Base-by-base conservation (phyloP, 2,888 invertebrate species). In the Xestia c-nigrum region DNA sequence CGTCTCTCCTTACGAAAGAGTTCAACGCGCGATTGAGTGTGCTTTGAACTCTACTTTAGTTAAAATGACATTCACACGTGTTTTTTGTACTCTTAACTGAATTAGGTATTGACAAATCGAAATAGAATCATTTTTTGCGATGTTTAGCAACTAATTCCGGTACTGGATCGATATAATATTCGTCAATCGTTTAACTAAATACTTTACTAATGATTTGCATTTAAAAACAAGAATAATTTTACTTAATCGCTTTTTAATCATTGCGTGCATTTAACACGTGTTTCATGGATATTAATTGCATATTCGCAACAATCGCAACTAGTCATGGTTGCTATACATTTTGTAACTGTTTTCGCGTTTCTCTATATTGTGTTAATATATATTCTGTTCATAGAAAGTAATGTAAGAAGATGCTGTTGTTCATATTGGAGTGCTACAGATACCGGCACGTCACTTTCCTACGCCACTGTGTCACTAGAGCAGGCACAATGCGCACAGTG, bases 11-110 rank as follows among this genome's bases (percentile, higher is more conserved):
- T 86, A 90, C 84, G 88, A 88, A 91, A 94, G 94, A 94, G 91
- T 92, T 94, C 91, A 94, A 94, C 94, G 94, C 91, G 94, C 92
- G 90, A 85, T 69, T 71, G 61, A 76, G 78, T 61, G 74, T 68
- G 52, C 57, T 72, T 12, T 81, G 75, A 70, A 77, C 77, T 81
- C 38, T 40, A 71, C 47, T 38, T 59, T 40, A 24, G n/a, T 64
- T n/a, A 64, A 64, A 43, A 6, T 64, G 3, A n/a, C n/a, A n/a
- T 43, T 43, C n/a, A 78, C 59, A n/a, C 52, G 16, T 47, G 65
- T 52, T 69, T 61, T 46, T 38, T 46, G 3, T 16, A 46, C 38
- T 47, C 47, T 16, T 43, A 10, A 61, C 43, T 38, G 52, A 68
- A 38, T 72, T 12, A 38, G 38, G 10, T 61, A 55, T 46, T 61